Percentiles rank a stretch among this genome's conserved stretches.
Conservation (phyloP, 2,113 vertebrate genomes). For the Danio rerio region DNA sequence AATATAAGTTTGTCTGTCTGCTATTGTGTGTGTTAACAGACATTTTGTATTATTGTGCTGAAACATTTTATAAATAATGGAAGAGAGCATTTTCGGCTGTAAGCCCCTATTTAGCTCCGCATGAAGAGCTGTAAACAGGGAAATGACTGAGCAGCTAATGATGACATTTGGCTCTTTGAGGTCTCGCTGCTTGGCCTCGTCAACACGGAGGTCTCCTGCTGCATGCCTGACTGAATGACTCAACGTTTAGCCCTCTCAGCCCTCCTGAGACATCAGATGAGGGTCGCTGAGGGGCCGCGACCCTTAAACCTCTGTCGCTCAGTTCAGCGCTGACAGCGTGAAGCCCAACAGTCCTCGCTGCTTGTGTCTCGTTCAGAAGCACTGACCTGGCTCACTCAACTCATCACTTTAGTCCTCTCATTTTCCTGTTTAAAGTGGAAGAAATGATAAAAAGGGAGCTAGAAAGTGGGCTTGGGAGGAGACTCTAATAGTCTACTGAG, state of each 20-base stretch:
- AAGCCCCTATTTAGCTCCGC: neutral
- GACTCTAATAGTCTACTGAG: conserved; percentile 66
- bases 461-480: conserved; percentile 41
- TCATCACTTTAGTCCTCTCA: neutral
- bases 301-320: conserved; percentile 14
- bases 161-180: conserved; percentile 25
- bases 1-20: too few species aligned
- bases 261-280: conserved; percentile 39
- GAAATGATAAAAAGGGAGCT: conserved; percentile 50
- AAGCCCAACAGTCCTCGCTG: conserved; percentile 11
- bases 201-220: conserved; percentile 19
- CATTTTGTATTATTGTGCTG: too few species aligned
- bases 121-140: neutral
- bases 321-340: neutral
- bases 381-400: neutral
- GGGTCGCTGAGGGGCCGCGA: conserved; percentile 23
- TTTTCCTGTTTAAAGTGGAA: conserved; percentile 14
- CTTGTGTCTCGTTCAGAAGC: neutral
- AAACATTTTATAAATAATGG: neutral
- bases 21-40: too few species aligned
- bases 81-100: neutral
- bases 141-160: neutral
- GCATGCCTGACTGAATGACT: conserved; percentile 28
- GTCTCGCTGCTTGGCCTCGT: conserved; percentile 8
- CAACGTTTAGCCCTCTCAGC: conserved; percentile 25